Evolutionary conservation across 2,797 vertebrate genomes (phyloP), one percentile per base, ranked within the genome.

Genomic region (Stomatorhinus walkeri): DNA sequence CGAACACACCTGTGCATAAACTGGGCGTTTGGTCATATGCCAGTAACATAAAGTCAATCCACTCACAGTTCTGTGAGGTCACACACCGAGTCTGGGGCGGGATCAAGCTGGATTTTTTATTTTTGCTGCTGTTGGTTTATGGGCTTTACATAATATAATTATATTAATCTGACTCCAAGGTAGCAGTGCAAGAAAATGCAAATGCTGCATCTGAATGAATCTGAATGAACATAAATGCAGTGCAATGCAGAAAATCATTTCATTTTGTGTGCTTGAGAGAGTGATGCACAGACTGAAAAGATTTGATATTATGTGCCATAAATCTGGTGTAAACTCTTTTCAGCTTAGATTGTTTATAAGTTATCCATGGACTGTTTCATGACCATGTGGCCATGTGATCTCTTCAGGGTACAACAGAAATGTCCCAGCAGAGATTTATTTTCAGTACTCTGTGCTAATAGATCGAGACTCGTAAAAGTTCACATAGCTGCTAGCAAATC

Each of bases 321-420:
- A 79, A 79, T 79, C 72, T 79, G 36, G 36, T 43, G 46, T 43
- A 79, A 79, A 79, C 36, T 79, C 36, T 79, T 79, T 46, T 43
- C 72, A 79, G 7, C 72, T 46, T 36, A 36, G 64, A 72, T 79
- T 79, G 72, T 43, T 46, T 79, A 46, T 79, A 46, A 79, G 36
- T 46, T 40, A 19, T 16, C 36, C 72, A 79, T 43, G 72, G 72
- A 79, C 72, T n/a, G 36, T 79, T 19, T 43, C 40, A 79, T 79
- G 72, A 79, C 16, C 16, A 46, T 79, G 36, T 79, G 40, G 43
- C 16, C 16, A 46, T 79, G 16, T 43, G 72, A 46, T 79, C n/a
- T 79, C 72, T 79, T 79, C 14, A 79, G 72, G 72, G 72, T 79
- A 79, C 72, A 43, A 79, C 72, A 46, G 36, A 43, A 79, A 79